Percentiles rank a stretch among this genome's conserved stretches.
Evolutionary conservation across 2,113 vertebrate genomes (phyloP).

Genomic region (Hylia prasina): DNA sequence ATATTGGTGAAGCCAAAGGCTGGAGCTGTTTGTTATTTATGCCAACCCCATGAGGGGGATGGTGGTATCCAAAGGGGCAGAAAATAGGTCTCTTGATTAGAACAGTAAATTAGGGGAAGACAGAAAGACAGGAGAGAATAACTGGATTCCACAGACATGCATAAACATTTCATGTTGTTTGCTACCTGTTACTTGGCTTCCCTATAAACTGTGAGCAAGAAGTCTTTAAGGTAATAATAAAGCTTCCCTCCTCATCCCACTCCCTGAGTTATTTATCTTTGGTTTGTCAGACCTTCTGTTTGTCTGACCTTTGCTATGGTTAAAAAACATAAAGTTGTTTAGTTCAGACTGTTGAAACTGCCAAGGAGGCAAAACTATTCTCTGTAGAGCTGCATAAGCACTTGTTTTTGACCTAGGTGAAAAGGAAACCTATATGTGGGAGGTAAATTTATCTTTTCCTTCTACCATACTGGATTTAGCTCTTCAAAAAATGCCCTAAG

Average conservation of each 20-base stretch:
- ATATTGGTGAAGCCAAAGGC: slow-evolving; percentile 51
- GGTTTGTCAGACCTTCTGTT: neutral
- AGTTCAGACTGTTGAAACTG: neutral
- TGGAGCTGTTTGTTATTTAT: slow-evolving; percentile 68
- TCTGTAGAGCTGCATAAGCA: neutral
- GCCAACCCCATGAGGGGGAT: slow-evolving; percentile 40
- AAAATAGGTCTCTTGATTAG: slow-evolving; percentile 73
- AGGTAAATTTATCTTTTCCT: neutral
- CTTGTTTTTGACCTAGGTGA: neutral
- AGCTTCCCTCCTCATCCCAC: neutral
- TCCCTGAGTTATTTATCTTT: slow-evolving; percentile 22
- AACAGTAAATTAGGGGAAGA: slow-evolving; percentile 69
- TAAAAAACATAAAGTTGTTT: neutral
- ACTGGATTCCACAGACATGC: slow-evolving; percentile 2
- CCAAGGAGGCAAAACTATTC: neutral
- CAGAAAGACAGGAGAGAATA: slow-evolving; percentile 4
- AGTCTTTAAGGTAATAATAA: slow-evolving; percentile 33
- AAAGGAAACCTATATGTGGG: neutral
- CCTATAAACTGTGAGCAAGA: slow-evolving; percentile 13
- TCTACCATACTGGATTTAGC: neutral
- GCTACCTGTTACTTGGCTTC: neutral
- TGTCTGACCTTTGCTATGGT: neutral
- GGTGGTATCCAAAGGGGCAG: slow-evolving; percentile 36
- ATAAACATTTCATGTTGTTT: slow-evolving; percentile 61
- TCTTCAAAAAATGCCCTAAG: neutral